These are phyloP conservation scores for Actenoides lindsayi DNA, from an alignment of 2,113 vertebrate species.

Conservation along the genomic window DNA sequence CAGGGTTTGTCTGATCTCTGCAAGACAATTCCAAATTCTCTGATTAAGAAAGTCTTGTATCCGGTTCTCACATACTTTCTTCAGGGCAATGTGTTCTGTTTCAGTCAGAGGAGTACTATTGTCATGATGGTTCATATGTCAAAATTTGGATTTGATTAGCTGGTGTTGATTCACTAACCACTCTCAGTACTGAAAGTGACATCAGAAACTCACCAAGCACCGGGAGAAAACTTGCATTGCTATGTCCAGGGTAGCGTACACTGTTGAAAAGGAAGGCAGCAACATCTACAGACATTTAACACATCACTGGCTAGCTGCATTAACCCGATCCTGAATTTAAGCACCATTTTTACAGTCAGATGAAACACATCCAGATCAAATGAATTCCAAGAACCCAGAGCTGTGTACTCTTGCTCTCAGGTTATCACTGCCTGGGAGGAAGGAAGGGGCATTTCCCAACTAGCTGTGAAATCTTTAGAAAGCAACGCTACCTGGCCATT, in stretches of 20 bases:
- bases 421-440: background rate
- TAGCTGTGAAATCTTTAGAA: background rate
- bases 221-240: background rate
- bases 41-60: conserved; percentile 10
- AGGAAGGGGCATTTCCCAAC: background rate
- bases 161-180: conserved; percentile 43
- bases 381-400: background rate
- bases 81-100: background rate
- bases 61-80: conserved; percentile 33
- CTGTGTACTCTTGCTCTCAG: background rate
- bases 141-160: conserved; percentile 50
- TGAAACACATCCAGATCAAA: background rate
- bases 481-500: background rate
- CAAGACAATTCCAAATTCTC: conserved; percentile 21
- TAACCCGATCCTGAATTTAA: background rate
- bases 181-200: background rate
- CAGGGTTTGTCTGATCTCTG: conserved; percentile 39
- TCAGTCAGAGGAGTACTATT: background rate
- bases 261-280: background rate
- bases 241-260: background rate
- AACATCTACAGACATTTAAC: background rate
- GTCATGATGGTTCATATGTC: background rate
- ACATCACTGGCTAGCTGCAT: background rate
- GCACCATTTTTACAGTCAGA: background rate
- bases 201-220: background rate